phyloP scores from a whole-genome alignment of 2,888 invertebrate genomes.

The Charanyca ferruginea region DNA sequence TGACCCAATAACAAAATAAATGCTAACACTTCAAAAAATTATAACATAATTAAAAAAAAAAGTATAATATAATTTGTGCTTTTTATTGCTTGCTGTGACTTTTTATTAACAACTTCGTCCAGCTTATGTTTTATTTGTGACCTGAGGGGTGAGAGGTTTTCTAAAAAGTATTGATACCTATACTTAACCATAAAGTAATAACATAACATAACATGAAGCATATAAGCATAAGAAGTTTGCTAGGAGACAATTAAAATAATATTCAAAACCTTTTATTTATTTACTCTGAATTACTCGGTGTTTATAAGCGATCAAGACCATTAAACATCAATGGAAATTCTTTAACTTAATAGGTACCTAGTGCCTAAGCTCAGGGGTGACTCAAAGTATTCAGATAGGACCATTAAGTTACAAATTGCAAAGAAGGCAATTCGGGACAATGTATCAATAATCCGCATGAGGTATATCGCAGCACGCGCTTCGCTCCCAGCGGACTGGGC shows the following conservation, averaged over 20 bases:
- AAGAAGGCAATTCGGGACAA: conserved; percentile 74
- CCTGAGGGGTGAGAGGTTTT: no score
- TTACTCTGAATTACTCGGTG: background rate
- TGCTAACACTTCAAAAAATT: no score
- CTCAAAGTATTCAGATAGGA: conserved; percentile 25
- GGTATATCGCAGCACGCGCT: conserved; percentile 76
- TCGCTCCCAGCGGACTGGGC: conserved; percentile 83
- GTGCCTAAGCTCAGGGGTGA: background rate
- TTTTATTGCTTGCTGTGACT: background rate
- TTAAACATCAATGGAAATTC: background rate
- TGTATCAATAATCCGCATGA: conserved; percentile 81
- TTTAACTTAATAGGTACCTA: background rate
- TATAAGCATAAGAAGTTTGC: no score
- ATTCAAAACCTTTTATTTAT: no score
- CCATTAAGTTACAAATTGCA: conserved; percentile 45
- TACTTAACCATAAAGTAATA: no score
- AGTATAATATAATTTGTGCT: no score
- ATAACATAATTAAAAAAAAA: no score
- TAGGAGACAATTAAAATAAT: no score
- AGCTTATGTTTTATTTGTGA: no score
- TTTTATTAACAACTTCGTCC: background rate
- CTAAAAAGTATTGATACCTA: conserved; percentile 7
- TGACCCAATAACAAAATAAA: no score
- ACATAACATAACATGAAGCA: no score
- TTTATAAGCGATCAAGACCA: background rate